A percentile compares a stretch with the other conserved stretches of the same genome.
These are phyloP conservation scores for Tinea pellionella DNA, from an alignment of 2,888 invertebrate species.

Conservation along the genomic window DNA sequence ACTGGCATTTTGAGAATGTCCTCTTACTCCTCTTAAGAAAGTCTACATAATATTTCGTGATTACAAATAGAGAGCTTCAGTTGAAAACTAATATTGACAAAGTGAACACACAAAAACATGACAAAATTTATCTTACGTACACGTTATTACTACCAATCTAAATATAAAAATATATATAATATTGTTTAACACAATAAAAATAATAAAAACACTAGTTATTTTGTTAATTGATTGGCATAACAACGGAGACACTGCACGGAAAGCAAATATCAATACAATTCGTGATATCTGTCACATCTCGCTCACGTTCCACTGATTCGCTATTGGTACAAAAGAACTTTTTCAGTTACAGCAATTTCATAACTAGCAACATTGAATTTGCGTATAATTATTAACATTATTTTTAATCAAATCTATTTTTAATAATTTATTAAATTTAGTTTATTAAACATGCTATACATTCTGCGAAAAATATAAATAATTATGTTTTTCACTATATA, in stretches of 20 bases:
- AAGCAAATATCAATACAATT: slow-evolving; percentile 7
- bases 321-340: slow-evolving; percentile 13
- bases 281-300: slow-evolving; percentile 13
- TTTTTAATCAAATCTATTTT: too few species aligned
- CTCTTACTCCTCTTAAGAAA: slow-evolving; percentile 23
- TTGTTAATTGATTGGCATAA: background rate
- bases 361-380: background rate
- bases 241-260: background rate
- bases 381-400: too few species aligned
- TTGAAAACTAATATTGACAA: slow-evolving; percentile 37
- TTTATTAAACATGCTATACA: too few species aligned
- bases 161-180: background rate
- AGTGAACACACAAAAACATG: slow-evolving; percentile 35
- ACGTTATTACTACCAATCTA: background rate
- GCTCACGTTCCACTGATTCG: background rate
- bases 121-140: slow-evolving; percentile 21
- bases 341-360: background rate
- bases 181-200: background rate
- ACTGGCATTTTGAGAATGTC: slow-evolving; percentile 65
- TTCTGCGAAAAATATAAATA: too few species aligned
- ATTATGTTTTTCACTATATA: too few species aligned
- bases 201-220: background rate
- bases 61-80: slow-evolving; percentile 19
- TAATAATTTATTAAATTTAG: too few species aligned
- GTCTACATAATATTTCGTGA: slow-evolving; percentile 25